phyloP scores from a whole-genome alignment of 2,888 invertebrate genomes.

The Nipponacmea schrenckii region DNA sequence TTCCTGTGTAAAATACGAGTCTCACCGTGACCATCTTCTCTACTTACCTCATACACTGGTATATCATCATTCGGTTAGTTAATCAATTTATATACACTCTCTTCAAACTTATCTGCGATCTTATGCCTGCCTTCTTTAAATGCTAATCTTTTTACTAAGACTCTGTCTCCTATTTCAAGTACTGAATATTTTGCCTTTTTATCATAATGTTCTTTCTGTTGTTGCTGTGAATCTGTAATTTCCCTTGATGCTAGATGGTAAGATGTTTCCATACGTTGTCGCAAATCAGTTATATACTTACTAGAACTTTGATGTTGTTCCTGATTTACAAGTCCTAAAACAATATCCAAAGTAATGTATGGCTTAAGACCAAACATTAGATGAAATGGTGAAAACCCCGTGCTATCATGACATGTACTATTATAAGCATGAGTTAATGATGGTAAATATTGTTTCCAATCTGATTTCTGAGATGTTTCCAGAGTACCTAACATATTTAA shows the following conservation, averaged over 20 bases:
- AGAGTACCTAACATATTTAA: conserved; percentile 27
- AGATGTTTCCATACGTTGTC: background rate
- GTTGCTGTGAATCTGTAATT: background rate
- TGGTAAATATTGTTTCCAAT: conserved; percentile 29
- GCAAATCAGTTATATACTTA: conserved; percentile 1
- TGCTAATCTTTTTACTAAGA: conserved; percentile 4
- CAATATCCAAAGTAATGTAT: conserved; percentile 26
- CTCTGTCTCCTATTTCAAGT: conserved; percentile 13
- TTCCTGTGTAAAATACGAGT: no score
- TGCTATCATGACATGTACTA: conserved; percentile 26
- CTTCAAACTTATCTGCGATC: no score
- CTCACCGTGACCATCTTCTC: no score
- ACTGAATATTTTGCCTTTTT: conserved; percentile 1
- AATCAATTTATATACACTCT: no score
- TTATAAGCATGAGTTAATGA: conserved; percentile 25
- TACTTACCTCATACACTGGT: no score
- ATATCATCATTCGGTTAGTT: no score
- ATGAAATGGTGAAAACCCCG: conserved; percentile 28
- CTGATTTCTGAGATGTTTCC: conserved; percentile 22
- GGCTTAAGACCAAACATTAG: conserved; percentile 30
- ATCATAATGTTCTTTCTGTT: conserved; percentile 19
- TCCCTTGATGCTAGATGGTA: conserved; percentile 7
- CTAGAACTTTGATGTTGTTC: background rate
- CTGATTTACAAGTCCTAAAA: conserved; percentile 13
- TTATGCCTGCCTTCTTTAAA: background rate